Evolutionary conservation across 2,113 vertebrate genomes (phyloP).

Genomic region (Cochlearius cochlearius): DNA sequence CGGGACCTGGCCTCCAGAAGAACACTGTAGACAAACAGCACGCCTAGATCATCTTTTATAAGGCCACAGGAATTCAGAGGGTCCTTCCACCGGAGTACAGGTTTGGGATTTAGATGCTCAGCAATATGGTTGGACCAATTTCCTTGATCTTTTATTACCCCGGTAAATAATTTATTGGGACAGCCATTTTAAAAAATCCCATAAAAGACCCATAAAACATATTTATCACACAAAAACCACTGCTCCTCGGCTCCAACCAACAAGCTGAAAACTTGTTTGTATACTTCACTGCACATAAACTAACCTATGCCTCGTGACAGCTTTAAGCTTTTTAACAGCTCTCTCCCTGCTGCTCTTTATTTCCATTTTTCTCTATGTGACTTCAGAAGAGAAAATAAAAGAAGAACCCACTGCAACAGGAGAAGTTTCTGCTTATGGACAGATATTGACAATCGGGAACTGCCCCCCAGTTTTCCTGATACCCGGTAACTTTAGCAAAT

Average conservation of each 20-base stretch:
- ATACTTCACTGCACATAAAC: constrained; percentile 63
- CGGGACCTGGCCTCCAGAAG: background rate
- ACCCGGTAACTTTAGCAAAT: background rate
- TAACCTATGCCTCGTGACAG: constrained; percentile 51
- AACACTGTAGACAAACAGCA: background rate
- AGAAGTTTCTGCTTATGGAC: background rate
- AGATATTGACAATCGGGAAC: background rate
- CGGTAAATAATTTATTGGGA: constrained; percentile 67
- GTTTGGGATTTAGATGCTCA: constrained; percentile 46
- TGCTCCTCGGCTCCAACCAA: background rate
- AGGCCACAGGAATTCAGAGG: background rate
- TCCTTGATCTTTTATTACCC: constrained; percentile 63
- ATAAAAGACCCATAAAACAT: constrained; percentile 67
- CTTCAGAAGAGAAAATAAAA: background rate
- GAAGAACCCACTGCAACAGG: background rate
- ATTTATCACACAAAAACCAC: constrained; percentile 35
- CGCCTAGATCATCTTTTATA: background rate
- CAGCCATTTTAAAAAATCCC: constrained; percentile 48
- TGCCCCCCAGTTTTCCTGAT: background rate
- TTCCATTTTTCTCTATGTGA: constrained; percentile 1
- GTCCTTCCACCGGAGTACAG: constrained; percentile 24
- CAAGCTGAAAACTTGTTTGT: constrained; percentile 60
- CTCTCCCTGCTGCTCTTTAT: constrained; percentile 35
- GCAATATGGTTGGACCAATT: constrained; percentile 3
- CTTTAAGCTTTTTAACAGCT: constrained; percentile 61